Percentiles rank a stretch among this genome's conserved stretches.
Evolutionary conservation across 2,113 vertebrate genomes (phyloP).

Genomic region (Erythrolamprus reginae): DNA sequence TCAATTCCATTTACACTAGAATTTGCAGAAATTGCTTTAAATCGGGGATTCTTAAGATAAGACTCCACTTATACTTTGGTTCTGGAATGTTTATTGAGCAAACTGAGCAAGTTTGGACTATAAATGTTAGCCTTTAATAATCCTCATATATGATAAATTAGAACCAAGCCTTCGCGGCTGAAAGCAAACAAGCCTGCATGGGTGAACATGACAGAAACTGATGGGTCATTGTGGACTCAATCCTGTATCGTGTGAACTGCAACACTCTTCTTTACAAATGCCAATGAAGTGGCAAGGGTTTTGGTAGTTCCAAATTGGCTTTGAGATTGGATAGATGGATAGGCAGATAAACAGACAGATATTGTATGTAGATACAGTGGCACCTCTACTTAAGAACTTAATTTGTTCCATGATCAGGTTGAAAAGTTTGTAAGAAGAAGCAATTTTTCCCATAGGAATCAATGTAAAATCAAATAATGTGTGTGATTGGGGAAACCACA

Average conservation of each 20-base stretch:
- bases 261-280: neutral
- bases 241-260: neutral
- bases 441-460: too few relatives aligned
- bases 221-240: neutral
- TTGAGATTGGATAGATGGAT: neutral
- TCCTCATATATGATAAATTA: neutral
- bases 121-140: neutral
- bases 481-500: too few relatives aligned
- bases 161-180: neutral
- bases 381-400: too few relatives aligned
- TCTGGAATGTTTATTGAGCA: neutral
- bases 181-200: neutral
- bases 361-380: neutral
- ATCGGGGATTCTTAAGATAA: neutral
- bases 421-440: too few relatives aligned
- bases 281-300: neutral
- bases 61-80: neutral
- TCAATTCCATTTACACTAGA: neutral
- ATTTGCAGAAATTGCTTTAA: neutral
- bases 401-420: too few relatives aligned
- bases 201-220: neutral
- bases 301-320: neutral
- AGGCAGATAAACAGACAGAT: neutral
- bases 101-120: neutral
- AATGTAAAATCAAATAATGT: too few relatives aligned